phyloP scores from a whole-genome alignment of 1,140 invertebrate species.

The Gerris buenoi region DNA sequence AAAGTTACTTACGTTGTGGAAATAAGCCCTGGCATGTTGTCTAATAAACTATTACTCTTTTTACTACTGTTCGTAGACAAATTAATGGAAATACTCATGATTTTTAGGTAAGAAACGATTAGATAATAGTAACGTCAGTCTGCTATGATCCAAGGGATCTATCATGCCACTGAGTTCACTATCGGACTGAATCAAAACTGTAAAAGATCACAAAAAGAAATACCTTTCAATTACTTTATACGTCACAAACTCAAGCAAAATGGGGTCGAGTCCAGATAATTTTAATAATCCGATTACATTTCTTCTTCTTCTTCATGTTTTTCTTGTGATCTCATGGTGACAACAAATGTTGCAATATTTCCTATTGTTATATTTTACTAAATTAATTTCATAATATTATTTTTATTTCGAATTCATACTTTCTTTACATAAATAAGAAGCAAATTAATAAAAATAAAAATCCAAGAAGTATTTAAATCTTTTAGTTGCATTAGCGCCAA shows the following conservation, averaged over 20 bases:
- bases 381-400: no score
- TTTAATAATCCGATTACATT: neutral
- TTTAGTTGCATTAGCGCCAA: no score
- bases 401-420: no score
- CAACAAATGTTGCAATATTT: no score
- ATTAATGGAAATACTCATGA: constrained; percentile 15
- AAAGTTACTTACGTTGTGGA: constrained; percentile 14
- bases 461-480: no score
- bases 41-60: constrained; percentile 7
- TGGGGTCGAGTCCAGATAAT: neutral
- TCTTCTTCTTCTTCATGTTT: neutral
- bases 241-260: neutral
- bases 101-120: constrained; percentile 13
- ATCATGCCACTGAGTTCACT: constrained; percentile 7
- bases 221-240: neutral
- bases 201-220: neutral
- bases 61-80: constrained; percentile 8
- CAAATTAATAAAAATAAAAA: no score
- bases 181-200: neutral
- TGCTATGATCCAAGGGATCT: constrained; percentile 2
- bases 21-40: constrained; percentile 15
- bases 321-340: no score
- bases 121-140: constrained; percentile 7
- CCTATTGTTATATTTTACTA: no score
- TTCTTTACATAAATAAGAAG: no score